These are phyloP conservation scores for Nymphalis urticae DNA, from an alignment of 2,888 invertebrate species.

Conservation along the genomic window DNA sequence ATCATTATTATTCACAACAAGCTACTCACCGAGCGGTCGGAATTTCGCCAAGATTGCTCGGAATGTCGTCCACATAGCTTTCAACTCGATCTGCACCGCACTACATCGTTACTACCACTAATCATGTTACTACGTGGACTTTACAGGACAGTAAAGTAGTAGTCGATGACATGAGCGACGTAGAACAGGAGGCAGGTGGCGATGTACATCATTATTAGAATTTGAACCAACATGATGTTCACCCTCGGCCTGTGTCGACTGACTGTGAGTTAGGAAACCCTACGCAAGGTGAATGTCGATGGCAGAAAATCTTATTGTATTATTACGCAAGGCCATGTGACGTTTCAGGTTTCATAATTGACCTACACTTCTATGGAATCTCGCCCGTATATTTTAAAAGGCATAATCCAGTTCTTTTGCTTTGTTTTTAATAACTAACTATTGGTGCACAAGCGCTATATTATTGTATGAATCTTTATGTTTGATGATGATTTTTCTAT, in stretches of 20 bases:
- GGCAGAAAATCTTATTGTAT: conserved; percentile 41
- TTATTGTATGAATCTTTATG: too few relatives aligned
- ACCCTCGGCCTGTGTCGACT: conserved; percentile 42
- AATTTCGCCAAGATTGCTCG: conserved; percentile 47
- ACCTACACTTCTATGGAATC: conserved; percentile 40
- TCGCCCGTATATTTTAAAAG: conserved; percentile 16
- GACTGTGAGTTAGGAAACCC: conserved; percentile 44
- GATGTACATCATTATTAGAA: conserved; percentile 78
- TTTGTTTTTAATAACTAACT: neutral
- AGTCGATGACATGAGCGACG: conserved; percentile 75
- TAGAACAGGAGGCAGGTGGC: conserved; percentile 75
- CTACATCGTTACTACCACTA: conserved; percentile 31
- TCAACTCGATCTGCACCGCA: conserved; percentile 36
- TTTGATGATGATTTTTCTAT: too few relatives aligned
- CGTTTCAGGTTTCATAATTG: conserved; percentile 15
- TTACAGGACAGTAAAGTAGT: conserved; percentile 57
- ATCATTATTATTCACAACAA: neutral
- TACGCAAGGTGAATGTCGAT: conserved; percentile 47
- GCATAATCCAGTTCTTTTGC: conserved; percentile 2
- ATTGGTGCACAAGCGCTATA: too few relatives aligned
- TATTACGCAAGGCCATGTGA: conserved; percentile 39
- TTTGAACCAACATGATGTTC: conserved; percentile 73
- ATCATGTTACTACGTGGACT: conserved; percentile 25
- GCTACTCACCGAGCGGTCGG: conserved; percentile 21
- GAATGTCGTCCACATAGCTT: conserved; percentile 40